Evolutionary conservation across 2,797 vertebrate species (phyloP).

Genomic region (Danio tinwini): DNA sequence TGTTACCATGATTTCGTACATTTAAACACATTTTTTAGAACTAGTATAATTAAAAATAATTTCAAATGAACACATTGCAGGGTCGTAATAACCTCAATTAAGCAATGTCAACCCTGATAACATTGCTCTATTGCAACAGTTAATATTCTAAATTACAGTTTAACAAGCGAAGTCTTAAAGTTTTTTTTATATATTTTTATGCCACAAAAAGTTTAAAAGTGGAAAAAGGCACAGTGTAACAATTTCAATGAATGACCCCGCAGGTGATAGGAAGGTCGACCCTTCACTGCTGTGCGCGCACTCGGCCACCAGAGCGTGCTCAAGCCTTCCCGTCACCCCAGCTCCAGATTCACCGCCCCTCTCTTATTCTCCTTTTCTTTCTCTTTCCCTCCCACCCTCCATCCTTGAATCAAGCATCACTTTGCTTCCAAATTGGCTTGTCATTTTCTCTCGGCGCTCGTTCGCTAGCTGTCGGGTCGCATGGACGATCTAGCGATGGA

Average conservation of each 20-base stretch:
- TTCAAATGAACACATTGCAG: no score
- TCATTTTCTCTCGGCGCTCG: constrained; percentile 74
- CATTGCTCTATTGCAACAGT: no score
- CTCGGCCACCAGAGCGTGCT: constrained; percentile 78
- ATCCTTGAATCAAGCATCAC: constrained; percentile 63
- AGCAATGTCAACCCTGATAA: no score
- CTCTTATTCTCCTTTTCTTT: constrained; percentile 50
- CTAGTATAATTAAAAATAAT: no score
- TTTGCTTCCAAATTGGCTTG: constrained; percentile 78
- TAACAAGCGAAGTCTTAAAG: neutral
- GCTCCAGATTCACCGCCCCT: constrained; percentile 48
- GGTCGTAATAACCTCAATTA: no score
- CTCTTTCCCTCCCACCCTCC: constrained; percentile 69
- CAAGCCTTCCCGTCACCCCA: constrained; percentile 72
- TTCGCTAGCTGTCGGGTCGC: constrained; percentile 64
- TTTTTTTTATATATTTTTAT: no score
- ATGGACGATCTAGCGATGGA: constrained; percentile 65
- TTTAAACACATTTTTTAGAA: no score
- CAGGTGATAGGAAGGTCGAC: constrained; percentile 56
- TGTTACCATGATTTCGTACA: no score
- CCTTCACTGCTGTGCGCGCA: constrained; percentile 15
- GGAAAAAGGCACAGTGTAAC: neutral
- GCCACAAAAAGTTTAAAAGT: neutral
- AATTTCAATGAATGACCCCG: constrained; percentile 13
- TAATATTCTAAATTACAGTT: neutral